A percentile compares a stretch with the other conserved stretches of the same genome.
Conservation (phyloP, 2,113 vertebrate species). For the Melanerpes formicivorus region DNA sequence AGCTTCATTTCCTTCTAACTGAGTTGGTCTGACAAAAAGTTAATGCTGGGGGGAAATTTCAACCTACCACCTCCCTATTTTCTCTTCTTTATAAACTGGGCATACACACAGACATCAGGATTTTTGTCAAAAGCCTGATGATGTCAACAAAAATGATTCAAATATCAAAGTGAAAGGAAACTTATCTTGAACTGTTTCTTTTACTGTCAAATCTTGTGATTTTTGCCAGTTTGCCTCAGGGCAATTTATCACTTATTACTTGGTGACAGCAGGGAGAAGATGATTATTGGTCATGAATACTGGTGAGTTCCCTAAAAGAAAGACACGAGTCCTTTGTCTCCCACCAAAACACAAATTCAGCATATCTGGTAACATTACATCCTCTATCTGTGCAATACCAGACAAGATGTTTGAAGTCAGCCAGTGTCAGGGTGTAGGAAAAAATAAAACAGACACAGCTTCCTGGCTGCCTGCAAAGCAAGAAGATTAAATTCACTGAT, state of each 20-base stretch:
- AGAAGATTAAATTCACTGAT: background rate
- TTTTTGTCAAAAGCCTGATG: background rate
- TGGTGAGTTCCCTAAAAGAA: background rate
- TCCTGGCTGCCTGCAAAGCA: background rate
- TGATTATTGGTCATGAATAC: background rate
- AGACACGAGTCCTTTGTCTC: background rate
- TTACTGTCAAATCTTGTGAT: background rate
- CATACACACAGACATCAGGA: background rate
- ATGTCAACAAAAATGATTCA: background rate
- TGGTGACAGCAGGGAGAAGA: background rate
- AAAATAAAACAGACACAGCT: background rate
- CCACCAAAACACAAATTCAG: background rate
- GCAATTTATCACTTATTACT: slow-evolving; percentile 2
- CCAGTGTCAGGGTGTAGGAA: background rate
- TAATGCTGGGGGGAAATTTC: too few species aligned
- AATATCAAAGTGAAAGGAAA: background rate
- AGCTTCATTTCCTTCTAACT: too few species aligned
- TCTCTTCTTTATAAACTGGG: background rate
- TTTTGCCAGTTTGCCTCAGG: background rate
- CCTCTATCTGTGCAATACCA: background rate
- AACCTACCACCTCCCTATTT: background rate
- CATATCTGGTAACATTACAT: background rate
- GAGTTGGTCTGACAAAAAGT: too few species aligned
- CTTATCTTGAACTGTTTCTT: background rate
- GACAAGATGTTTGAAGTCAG: background rate